Conservation (phyloP, 2,888 invertebrate species). For the Halocaridina rubra region DNA sequence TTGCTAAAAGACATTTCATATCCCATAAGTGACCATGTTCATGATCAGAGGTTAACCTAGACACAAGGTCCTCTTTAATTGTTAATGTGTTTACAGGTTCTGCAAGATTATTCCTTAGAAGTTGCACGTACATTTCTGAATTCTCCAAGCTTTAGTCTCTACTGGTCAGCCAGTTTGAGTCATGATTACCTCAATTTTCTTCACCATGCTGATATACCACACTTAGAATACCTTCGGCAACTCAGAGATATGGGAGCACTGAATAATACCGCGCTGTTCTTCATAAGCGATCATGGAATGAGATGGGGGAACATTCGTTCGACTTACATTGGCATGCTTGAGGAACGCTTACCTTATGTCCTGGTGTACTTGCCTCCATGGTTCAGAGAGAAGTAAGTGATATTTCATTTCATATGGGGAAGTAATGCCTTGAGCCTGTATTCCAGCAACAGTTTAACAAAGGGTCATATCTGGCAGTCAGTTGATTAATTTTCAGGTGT, state of each 20-base stretch:
- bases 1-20: neutral
- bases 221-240: slow-evolving; percentile 73
- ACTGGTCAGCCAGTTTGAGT: slow-evolving; percentile 84
- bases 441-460: too few species aligned
- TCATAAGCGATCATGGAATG: slow-evolving; percentile 90
- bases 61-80: neutral
- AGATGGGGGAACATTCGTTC: slow-evolving; percentile 85
- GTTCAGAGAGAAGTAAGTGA: slow-evolving; percentile 71
- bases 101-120: slow-evolving; percentile 79
- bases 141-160: slow-evolving; percentile 80
- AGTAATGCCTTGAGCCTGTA: too few species aligned
- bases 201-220: slow-evolving; percentile 77
- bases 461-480: too few species aligned
- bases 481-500: too few species aligned
- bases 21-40: neutral
- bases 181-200: slow-evolving; percentile 88
- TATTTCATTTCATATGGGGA: too few species aligned
- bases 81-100: slow-evolving; percentile 72
- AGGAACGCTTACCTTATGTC: slow-evolving; percentile 80
- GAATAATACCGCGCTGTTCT: slow-evolving; percentile 77
- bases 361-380: slow-evolving; percentile 79
- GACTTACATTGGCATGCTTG: slow-evolving; percentile 74
- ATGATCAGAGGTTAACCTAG: neutral
- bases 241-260: slow-evolving; percentile 73
- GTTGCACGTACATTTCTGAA: slow-evolving; percentile 86